These are phyloP conservation scores for Pinna nobilis DNA, from an alignment of 1,140 invertebrate species.

Conservation along the genomic window DNA sequence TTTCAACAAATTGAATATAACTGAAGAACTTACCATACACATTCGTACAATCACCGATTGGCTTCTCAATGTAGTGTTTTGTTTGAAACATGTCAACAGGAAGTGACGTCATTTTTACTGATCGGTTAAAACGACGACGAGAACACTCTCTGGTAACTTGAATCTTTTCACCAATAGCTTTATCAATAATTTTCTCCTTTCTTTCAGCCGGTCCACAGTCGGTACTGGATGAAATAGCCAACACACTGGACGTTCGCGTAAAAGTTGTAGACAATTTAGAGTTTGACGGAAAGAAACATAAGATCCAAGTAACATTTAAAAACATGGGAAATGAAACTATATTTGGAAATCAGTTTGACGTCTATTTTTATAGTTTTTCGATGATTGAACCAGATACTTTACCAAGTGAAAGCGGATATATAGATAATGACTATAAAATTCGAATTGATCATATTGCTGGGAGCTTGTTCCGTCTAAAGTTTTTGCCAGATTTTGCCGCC, in stretches of 20 bases:
- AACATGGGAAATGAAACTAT: slow-evolving; percentile 50
- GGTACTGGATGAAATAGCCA: slow-evolving; percentile 54
- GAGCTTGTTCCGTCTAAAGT: slow-evolving; percentile 3
- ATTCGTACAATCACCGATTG: no score
- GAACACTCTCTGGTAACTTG: no score
- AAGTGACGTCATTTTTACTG: no score
- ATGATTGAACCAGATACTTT: slow-evolving; percentile 41
- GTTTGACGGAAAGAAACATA: slow-evolving; percentile 23
- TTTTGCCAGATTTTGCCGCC: neutral
- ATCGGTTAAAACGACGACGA: no score
- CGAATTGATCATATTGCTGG: slow-evolving; percentile 16
- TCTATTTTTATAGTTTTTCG: slow-evolving; percentile 51
- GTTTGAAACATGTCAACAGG: no score
- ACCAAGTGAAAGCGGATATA: neutral
- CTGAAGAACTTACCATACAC: no score
- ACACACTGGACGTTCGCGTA: slow-evolving; percentile 44
- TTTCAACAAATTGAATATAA: no score
- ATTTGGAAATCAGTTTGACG: slow-evolving; percentile 42
- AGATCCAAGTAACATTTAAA: slow-evolving; percentile 41
- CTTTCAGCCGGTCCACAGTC: no score
- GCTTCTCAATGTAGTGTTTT: no score
- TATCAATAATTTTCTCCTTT: no score
- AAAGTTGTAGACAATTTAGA: slow-evolving; percentile 56
- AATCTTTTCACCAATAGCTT: no score
- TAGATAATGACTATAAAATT: slow-evolving; percentile 27